A percentile compares a stretch with the other conserved stretches of the same genome.
phyloP scores from a whole-genome alignment of 2,113 vertebrate genomes.

The Pterocles gutturalis region DNA sequence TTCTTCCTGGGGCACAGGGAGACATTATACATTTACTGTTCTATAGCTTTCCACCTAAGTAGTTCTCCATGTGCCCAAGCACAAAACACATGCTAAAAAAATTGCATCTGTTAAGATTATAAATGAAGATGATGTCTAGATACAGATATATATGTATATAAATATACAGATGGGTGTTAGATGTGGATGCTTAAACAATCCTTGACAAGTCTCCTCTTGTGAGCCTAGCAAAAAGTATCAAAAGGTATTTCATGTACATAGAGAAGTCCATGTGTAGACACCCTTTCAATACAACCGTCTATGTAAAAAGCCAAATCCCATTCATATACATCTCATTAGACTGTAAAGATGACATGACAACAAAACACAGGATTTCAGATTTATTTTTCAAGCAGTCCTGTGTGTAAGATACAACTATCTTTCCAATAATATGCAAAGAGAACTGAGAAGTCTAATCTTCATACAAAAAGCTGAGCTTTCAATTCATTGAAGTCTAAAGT shows the following conservation, averaged over 20 bases:
- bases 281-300: background rate
- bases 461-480: slow-evolving; percentile 27
- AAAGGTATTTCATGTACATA: background rate
- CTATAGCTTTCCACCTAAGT: background rate
- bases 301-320: background rate
- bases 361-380: background rate
- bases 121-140: background rate
- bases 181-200: background rate
- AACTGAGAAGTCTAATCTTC: background rate
- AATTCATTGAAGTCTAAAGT: background rate
- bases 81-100: background rate
- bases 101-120: background rate
- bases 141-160: background rate
- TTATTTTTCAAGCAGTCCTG: slow-evolving; percentile 46
- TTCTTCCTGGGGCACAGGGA: background rate
- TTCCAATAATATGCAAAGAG: slow-evolving; percentile 15
- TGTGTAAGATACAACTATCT: background rate
- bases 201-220: background rate
- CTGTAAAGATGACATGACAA: background rate
- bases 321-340: background rate
- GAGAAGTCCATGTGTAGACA: background rate
- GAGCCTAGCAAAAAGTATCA: background rate
- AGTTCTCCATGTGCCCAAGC: background rate
- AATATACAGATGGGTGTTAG: background rate
- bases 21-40: background rate